Conservation (phyloP, 2,797 vertebrate species). For the Erithacus rubecula region DNA sequence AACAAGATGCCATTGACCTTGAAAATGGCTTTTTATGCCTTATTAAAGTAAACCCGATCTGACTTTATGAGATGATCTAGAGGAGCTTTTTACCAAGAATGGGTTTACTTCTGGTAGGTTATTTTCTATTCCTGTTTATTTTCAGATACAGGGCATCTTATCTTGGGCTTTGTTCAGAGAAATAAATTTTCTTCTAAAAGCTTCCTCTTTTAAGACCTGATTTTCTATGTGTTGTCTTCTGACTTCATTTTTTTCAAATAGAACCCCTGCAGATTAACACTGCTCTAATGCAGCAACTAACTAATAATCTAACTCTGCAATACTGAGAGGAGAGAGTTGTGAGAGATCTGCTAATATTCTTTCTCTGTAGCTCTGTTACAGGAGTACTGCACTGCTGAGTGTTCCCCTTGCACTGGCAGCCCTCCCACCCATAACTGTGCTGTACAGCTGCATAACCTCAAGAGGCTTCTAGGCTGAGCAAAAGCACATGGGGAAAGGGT, state of each 20-base stretch:
- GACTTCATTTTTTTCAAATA: neutral
- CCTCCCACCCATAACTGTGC: neutral
- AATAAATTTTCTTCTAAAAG: neutral
- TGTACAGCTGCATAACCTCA: neutral
- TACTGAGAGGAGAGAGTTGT: neutral
- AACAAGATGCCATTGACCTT: neutral
- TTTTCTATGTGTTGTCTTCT: neutral
- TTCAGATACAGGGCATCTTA: neutral
- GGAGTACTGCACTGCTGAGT: neutral
- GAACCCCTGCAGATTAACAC: neutral
- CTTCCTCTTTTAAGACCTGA: neutral
- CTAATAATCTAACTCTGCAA: neutral
- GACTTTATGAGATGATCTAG: neutral
- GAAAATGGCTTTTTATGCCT: neutral
- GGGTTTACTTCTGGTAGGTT: neutral
- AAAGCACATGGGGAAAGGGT: neutral
- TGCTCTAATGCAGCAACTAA: neutral
- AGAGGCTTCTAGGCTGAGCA: neutral
- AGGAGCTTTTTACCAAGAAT: neutral
- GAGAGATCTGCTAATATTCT: neutral
- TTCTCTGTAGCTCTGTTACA: neutral
- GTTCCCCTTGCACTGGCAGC: neutral
- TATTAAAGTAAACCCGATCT: neutral
- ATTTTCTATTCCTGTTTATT: neutral
- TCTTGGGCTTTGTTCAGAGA: neutral